Conservation (phyloP, 2,888 invertebrate species). For the Tromatobia lineatoria region DNA sequence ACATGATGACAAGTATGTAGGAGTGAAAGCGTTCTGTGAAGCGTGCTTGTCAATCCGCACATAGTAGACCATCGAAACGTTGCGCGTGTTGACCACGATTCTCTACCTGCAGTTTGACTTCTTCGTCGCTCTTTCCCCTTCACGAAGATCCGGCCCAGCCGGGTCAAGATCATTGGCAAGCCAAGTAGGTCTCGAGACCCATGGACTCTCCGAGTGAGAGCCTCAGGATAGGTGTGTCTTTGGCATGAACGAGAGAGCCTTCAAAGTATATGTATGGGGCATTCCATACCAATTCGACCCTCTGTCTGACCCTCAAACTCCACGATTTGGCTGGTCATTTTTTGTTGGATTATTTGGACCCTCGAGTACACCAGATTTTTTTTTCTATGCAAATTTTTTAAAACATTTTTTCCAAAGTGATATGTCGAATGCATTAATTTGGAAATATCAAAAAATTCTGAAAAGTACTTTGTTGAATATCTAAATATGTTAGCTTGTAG, state of each 20-base stretch:
- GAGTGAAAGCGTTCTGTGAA: constrained; percentile 39
- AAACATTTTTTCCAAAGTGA: too few species aligned
- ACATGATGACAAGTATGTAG: neutral
- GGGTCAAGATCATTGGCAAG: constrained; percentile 70
- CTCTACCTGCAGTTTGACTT: constrained; percentile 17
- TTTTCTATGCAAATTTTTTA: too few species aligned
- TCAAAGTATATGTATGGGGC: neutral
- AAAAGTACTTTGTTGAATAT: too few species aligned
- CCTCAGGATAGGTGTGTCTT: constrained; percentile 42
- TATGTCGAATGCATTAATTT: too few species aligned
- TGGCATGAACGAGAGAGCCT: constrained; percentile 11
- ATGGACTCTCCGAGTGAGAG: constrained; percentile 34
- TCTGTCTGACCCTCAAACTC: too few species aligned
- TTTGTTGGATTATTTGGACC: too few species aligned
- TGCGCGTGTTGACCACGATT: constrained; percentile 6
- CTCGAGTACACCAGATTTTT: too few species aligned
- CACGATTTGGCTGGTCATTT: too few species aligned
- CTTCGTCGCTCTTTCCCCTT: constrained; percentile 40
- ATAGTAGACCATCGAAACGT: constrained; percentile 20
- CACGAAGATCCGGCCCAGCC: constrained; percentile 64
- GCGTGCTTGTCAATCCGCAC: constrained; percentile 31
- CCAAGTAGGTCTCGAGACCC: constrained; percentile 63
- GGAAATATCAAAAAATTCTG: too few species aligned
- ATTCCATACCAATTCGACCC: too few species aligned
- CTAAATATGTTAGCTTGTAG: too few species aligned